Evolutionary conservation across 2,113 vertebrate genomes (phyloP), one percentile per base, ranked within the genome.

Genomic region (Myotis davidii): DNA sequence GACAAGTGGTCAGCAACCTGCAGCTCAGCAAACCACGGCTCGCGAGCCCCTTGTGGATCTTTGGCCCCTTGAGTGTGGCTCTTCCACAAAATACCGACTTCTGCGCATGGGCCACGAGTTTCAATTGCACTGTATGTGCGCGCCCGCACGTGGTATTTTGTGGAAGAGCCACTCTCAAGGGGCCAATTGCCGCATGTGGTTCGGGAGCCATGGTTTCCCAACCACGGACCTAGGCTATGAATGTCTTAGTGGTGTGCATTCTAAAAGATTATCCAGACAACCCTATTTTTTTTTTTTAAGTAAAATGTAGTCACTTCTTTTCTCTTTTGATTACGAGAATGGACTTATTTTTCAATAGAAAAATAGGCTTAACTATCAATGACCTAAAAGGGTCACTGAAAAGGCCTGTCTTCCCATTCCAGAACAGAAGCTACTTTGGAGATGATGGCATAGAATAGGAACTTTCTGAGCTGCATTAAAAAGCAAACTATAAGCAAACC

Each of bases 241-340:
- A 48, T 61, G 8, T 52, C 69, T 27, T 7, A 39, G 18, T 7
- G 8, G 27, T 39, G 23, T 32, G 3, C 17, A 29, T 59, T 45
- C 10, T 81, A 42, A 93, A 61, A 50, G 20, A 45, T 39, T 52
- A 76, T 59, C 59, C 27, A 79, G 42, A 92, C 25, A 94, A 17
- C 11, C 16, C 2, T n/a, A n/a, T 39, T 95, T 91, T 90, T 39
- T 95, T 91, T 90, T 90, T 70, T 59, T 83, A 48, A 88, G 69
- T 59, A 64, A 52, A 88, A 14, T 32, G 32, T 39, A 27, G 7
- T 42, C 23, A 56, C 89, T 88, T 91, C 18, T 27, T 92, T 95
- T 83, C 9, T n/a, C 20, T 20, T 73, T 79, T 73, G 32, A 81
- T 56, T 67, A 85, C 42, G 18, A 90, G 21, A 85, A 77, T 56